A percentile compares a stretch with the other conserved stretches of the same genome.
Conservation (phyloP, 2,113 vertebrate genomes). For the Zosterops japonicus region DNA sequence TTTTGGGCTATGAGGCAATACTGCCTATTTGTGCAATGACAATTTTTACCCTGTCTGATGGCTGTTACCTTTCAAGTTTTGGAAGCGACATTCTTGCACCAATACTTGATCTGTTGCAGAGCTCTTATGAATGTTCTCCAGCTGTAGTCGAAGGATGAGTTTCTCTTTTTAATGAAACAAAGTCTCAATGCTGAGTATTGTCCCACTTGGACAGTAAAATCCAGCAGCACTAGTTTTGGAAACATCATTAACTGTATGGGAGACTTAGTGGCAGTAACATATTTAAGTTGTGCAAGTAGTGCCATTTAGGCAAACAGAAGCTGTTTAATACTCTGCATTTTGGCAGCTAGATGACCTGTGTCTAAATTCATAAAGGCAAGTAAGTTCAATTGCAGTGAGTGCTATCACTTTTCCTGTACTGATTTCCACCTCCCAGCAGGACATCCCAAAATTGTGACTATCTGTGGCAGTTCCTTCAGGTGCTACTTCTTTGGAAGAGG, state of each 20-base stretch:
- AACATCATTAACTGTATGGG: neutral
- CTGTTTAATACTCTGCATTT: neutral
- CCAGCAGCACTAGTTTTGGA: neutral
- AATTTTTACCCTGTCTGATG: neutral
- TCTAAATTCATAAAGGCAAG: neutral
- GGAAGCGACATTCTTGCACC: neutral
- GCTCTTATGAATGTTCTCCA: neutral
- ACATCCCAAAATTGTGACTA: neutral
- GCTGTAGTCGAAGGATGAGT: neutral
- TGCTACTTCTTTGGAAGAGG: neutral
- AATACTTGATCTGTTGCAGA: neutral
- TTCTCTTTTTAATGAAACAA: neutral
- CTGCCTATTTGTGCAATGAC: neutral
- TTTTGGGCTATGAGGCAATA: neutral
- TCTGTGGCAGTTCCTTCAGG: neutral
- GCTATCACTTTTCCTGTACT: accelerated
- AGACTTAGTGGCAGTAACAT: neutral
- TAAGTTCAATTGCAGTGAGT: neutral
- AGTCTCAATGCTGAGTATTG: neutral
- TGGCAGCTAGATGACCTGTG: neutral
- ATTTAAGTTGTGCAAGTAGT: neutral
- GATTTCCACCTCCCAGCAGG: neutral
- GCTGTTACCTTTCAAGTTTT: neutral
- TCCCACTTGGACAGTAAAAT: neutral
- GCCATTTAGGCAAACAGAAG: neutral